These are phyloP conservation scores for Melikaiella ostensackeni DNA, from an alignment of 2,888 invertebrate genomes.

Conservation along the genomic window DNA sequence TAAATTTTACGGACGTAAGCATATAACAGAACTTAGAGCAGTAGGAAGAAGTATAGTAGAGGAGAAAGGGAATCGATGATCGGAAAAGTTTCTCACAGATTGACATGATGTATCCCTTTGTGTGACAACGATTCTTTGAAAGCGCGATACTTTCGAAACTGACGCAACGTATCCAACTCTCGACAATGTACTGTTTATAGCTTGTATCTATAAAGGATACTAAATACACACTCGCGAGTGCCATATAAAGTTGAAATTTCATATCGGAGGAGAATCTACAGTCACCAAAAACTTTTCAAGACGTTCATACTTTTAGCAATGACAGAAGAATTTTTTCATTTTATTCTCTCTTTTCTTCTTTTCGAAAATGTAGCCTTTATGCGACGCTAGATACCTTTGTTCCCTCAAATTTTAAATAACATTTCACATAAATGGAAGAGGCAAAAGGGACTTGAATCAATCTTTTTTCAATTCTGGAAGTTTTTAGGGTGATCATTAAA, in stretches of 20 bases:
- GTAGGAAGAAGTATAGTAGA: constrained; percentile 17
- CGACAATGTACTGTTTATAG: neutral
- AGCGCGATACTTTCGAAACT: neutral
- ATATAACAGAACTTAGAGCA: constrained; percentile 12
- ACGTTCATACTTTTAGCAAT: neutral
- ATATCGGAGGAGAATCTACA: neutral
- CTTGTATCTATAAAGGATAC: neutral
- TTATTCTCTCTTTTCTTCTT: neutral
- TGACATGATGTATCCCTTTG: constrained; percentile 59
- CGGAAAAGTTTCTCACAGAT: constrained; percentile 71
- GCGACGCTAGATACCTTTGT: no score
- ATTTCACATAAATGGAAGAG: no score
- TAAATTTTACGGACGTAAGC: no score
- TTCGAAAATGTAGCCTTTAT: no score
- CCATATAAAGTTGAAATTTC: neutral
- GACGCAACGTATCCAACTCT: neutral
- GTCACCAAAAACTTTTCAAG: neutral
- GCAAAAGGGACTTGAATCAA: no score
- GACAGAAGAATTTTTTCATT: neutral
- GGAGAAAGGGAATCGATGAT: constrained; percentile 62
- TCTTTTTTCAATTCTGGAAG: no score
- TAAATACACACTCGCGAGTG: neutral
- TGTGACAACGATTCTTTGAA: constrained; percentile 34
- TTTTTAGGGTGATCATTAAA: no score
- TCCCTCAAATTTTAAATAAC: no score